Evolutionary conservation across 2,113 vertebrate genomes (phyloP), one percentile per base, ranked within the genome.

Genomic region (Microcebus tavaratra): DNA sequence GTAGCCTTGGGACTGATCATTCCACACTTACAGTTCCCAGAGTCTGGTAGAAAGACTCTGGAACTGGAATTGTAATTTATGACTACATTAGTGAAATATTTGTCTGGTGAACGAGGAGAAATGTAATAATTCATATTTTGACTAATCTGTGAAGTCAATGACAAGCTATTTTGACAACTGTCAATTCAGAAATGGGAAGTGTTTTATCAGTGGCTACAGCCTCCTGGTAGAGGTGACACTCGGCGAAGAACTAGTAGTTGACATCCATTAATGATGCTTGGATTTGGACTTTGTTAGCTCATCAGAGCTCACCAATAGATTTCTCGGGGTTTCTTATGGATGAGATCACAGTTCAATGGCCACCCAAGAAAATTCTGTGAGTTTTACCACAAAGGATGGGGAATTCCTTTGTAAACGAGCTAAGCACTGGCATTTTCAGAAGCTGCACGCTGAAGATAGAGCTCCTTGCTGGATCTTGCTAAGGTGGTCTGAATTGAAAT

Each of bases 61-160:
- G 67, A 76, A 73, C 27, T 50, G 13, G 50, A 73, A 61, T 12
- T 79, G 48, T 57, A 78, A 80, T 78, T 94, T 91, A 89, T 87
- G 68, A 84, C 57, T 81, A 9, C 53, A 34, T 61, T 94, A 86
- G 5, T 87, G 89, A 93, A 94, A 72, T 95, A 94, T 86, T 86
- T 92, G 48, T 67, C 68, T 95, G 53, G 70, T 80, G 70, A 82
- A 79, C 42, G 79, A 91, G 31, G 53, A 95, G 57, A 83, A 27
- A 87, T 39, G 91, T 81, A 50, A n/a, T 94, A 95, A 97, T 97
- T 67, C 80, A 45, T 92, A 87, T 97, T 97, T 97, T 97, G 90
- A 96, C 92, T 90, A 75, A 93, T 92, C 36, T 90, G 45, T 96
- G 83, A 96, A 91, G 55, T 94, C 90, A 90, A 9, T 83, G 76